Conservation (phyloP, 2,113 vertebrate genomes). For the Gymnobelideus leadbeateri region DNA sequence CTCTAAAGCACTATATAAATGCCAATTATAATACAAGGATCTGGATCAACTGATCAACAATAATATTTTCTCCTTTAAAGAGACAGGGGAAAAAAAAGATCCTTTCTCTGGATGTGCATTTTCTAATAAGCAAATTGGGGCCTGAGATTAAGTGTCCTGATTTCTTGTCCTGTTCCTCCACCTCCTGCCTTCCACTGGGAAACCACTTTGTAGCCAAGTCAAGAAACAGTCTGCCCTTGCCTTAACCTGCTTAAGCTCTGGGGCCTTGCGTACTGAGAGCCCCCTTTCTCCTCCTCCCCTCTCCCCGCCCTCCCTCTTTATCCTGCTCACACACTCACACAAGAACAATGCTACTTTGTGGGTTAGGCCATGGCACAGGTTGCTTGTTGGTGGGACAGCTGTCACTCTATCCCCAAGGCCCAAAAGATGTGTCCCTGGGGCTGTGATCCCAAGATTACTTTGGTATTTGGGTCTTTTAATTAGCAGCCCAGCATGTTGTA, state of each 20-base stretch:
- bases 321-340: neutral
- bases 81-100: neutral
- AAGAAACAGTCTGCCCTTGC: slow-evolving; percentile 2
- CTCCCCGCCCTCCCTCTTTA: neutral
- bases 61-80: neutral
- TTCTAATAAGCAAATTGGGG: neutral
- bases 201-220: neutral
- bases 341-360: neutral
- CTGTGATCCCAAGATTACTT: neutral
- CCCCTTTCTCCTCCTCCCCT: neutral
- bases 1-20: neutral
- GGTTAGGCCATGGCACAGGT: neutral
- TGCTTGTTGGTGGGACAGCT: neutral
- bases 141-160: neutral
- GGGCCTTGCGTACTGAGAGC: neutral
- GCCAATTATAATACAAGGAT: neutral
- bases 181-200: neutral
- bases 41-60: neutral
- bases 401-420: neutral
- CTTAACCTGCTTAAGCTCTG: neutral
- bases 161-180: neutral
- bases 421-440: neutral
- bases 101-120: neutral
- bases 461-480: neutral
- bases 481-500: neutral